A percentile compares a stretch with the other conserved stretches of the same genome.
phyloP scores from a whole-genome alignment of 35 echinoderm and acorn worm genomes.

The Strongylocentrotus purpuratus region DNA sequence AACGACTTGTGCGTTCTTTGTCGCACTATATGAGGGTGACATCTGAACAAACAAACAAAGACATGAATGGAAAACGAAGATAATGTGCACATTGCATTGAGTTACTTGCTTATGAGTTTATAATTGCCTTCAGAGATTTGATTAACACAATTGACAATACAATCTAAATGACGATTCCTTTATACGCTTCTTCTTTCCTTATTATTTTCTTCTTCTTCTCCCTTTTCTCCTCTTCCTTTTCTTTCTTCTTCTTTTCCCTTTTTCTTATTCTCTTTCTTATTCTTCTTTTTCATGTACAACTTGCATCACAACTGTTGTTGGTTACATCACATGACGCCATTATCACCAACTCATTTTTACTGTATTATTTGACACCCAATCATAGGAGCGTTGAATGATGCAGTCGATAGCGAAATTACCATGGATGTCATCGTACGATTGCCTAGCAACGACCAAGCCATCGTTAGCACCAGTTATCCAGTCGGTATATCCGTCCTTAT shows the following conservation, averaged over 20 bases:
- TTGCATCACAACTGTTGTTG: background rate
- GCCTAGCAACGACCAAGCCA: background rate
- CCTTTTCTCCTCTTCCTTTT: background rate
- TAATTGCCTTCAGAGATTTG: no score
- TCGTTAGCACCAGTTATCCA: background rate
- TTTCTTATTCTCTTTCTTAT: background rate
- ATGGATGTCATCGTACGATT: slow-evolving; percentile 35
- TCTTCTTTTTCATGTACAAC: no score
- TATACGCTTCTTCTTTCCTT: no score
- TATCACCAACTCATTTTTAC: background rate
- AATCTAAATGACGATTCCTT: no score
- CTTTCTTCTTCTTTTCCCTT: background rate
- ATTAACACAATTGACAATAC: no score
- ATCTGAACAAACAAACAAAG: no score
- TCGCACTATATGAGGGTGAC: no score
- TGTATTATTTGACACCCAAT: background rate
- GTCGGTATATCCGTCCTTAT: background rate
- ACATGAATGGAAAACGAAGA: no score
- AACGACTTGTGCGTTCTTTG: no score
- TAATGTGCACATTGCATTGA: no score
- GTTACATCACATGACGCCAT: background rate
- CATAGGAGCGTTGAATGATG: background rate
- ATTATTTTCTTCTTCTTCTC: background rate
- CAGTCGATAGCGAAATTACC: background rate
- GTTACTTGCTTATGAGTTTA: no score